These are phyloP conservation scores for Panzeria rudis DNA, from an alignment of 2,888 invertebrate species.

Conservation along the genomic window DNA sequence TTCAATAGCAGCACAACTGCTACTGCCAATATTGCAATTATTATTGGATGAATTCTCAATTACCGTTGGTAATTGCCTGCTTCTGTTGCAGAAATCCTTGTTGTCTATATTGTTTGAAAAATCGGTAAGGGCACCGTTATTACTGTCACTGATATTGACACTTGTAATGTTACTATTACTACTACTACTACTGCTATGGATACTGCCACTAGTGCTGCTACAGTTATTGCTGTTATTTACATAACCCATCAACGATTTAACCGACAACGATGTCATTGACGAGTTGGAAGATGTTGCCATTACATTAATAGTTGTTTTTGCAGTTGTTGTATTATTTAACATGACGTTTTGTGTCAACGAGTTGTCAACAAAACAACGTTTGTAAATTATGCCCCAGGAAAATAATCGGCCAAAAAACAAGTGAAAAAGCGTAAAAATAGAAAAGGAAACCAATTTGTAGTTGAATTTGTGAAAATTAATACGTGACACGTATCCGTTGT, in stretches of 20 bases:
- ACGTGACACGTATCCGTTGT: conserved; percentile 45
- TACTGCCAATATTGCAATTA: conserved; percentile 75
- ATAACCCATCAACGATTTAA: conserved; percentile 62
- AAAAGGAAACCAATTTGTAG: conserved; percentile 59
- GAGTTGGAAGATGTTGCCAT: conserved; percentile 38
- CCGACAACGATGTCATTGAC: conserved; percentile 51
- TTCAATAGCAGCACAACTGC: conserved; percentile 24
- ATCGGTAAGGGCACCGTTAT: background rate
- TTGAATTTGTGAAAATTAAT: conserved; percentile 41
- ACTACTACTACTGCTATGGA: background rate
- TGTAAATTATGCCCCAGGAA: background rate
- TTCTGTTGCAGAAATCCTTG: conserved; percentile 73
- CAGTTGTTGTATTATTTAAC: conserved; percentile 73
- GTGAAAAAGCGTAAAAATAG: conserved; percentile 32
- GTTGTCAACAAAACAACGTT: conserved; percentile 48
- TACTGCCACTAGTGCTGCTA: conserved; percentile 32
- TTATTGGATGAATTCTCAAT: conserved; percentile 83
- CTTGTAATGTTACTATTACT: conserved; percentile 22
- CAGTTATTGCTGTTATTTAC: conserved; percentile 73
- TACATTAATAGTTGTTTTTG: conserved; percentile 26
- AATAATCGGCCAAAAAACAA: conserved; percentile 9
- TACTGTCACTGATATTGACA: conserved; percentile 29
- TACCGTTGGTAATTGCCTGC: conserved; percentile 82
- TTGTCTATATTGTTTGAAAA: conserved; percentile 65
- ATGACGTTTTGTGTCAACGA: conserved; percentile 53